Percentiles rank a stretch among this genome's conserved stretches.
Conservation (phyloP, 1,140 invertebrate genomes). For the Aethina tumida region DNA sequence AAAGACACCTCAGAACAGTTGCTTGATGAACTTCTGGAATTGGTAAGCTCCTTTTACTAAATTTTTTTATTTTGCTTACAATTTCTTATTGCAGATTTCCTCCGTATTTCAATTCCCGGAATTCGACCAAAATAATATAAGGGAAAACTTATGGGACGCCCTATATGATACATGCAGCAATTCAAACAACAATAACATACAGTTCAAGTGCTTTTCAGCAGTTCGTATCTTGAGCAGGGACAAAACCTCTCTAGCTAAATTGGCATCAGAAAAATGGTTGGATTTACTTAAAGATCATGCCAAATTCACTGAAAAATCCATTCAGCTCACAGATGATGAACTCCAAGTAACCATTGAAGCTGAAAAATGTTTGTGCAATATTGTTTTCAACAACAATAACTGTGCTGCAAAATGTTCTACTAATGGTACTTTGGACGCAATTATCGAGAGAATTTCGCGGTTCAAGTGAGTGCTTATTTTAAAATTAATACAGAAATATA, state of each 20-base stretch:
- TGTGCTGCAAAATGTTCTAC: conserved; percentile 59
- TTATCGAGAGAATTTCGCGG: conserved; percentile 63
- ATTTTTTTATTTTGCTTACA: too few species aligned
- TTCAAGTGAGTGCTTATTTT: conserved; percentile 41
- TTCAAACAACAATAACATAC: conserved; percentile 32
- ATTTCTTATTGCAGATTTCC: too few species aligned
- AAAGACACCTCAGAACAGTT: too few species aligned
- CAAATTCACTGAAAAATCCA: conserved; percentile 26
- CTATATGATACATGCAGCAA: conserved; percentile 41
- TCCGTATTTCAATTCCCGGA: too few species aligned
- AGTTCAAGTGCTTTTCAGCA: conserved; percentile 14
- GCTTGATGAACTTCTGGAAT: too few species aligned
- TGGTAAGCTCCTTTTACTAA: too few species aligned
- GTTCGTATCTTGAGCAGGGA: conserved; percentile 51
- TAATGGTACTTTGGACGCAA: conserved; percentile 60
- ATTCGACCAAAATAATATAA: conserved; percentile 11
- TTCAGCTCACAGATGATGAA: conserved; percentile 35
- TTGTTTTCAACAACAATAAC: conserved; percentile 70
- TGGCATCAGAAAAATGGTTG: conserved; percentile 58
- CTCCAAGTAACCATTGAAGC: conserved; percentile 61
- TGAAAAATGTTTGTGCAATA: conserved; percentile 81
- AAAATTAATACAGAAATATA: background rate
- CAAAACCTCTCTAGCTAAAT: conserved; percentile 57
- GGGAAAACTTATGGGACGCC: conserved; percentile 41
- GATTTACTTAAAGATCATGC: conserved; percentile 50